Evolutionary conservation across 1,140 invertebrate genomes (phyloP).

Genomic region (Zaprionus nigranus): DNA sequence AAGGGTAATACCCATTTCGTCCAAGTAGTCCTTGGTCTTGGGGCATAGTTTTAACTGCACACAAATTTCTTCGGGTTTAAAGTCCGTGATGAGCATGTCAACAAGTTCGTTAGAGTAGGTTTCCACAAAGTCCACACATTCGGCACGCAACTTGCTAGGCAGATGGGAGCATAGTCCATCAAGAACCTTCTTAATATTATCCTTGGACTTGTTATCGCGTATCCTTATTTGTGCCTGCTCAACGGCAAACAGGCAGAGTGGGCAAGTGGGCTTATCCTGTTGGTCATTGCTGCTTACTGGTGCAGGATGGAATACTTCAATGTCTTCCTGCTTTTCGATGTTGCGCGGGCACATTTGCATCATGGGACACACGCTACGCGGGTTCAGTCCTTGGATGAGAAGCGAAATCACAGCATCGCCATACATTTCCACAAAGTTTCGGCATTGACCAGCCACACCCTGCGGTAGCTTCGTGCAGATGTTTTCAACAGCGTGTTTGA

Average conservation of each 20-base stretch:
- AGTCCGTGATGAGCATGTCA: constrained; percentile 91
- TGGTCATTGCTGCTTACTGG: constrained; percentile 30
- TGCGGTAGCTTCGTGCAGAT: constrained; percentile 89
- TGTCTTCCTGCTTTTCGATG: constrained; percentile 83
- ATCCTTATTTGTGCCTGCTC: constrained; percentile 85
- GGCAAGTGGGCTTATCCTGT: constrained; percentile 88
- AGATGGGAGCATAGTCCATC: constrained; percentile 90
- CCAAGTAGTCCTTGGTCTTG: constrained; percentile 77
- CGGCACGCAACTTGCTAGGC: constrained; percentile 86
- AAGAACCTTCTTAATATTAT: constrained; percentile 89
- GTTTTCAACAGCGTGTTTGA: constrained; percentile 87
- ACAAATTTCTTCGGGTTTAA: constrained; percentile 92
- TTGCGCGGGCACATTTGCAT: constrained; percentile 85
- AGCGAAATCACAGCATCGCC: constrained; percentile 91
- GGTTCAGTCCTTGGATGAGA: constrained; percentile 92
- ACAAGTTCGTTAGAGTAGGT: constrained; percentile 90
- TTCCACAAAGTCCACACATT: constrained; percentile 92
- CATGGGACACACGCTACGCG: constrained; percentile 86
- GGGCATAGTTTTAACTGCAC: constrained; percentile 90
- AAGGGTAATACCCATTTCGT: constrained; percentile 63
- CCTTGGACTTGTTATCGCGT: constrained; percentile 84
- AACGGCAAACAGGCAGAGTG: constrained; percentile 93
- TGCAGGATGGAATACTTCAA: constrained; percentile 86
- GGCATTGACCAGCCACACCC: constrained; percentile 88
- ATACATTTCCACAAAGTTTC: constrained; percentile 90